Base-by-base conservation (phyloP, 2,797 vertebrate genomes). In the Paramormyrops hopkinsi region DNA sequence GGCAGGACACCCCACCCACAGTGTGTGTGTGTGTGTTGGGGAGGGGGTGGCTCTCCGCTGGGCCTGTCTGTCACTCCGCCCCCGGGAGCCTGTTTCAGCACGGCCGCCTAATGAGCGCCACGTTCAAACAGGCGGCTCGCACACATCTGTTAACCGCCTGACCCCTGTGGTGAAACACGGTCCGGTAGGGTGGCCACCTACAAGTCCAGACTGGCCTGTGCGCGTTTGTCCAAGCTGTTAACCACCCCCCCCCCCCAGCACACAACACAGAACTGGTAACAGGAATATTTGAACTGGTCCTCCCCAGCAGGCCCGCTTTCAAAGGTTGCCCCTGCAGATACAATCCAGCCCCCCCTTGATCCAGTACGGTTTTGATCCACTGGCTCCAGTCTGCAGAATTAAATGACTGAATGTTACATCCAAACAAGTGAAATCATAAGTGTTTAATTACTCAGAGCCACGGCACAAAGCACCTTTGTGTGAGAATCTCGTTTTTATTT, bases 31-130 rank as follows among this genome's bases (percentile, higher is more conserved):
- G 59, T 90, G 88, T 92, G 91, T 92, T 89, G 54, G 89, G 92
- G 92, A 37, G 92, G 48, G 92, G 95, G 93, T 92, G 92, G 93
- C 92, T 93, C 90, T 90, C 93, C 91, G 93, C 93, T 90, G 88
- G 93, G 93, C 92, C 92, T 92, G 91, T 94, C 95, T 94, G 93
- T 96, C 96, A 95, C 94, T 96, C 95, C 93, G 92, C 91, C 91
- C 91, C 92, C 88, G 3, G 93, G 93, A 92, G 91, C 91, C 93
- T 92, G 90, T 92, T 89, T 62, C 94, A 94, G 95, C 95, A 91
- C 94, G 92, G 93, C 94, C 92, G 93, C 94, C 94, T 94, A 94
- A 94, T 90, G 93, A 95, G 93, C 91, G 88, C 92, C 90, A 91
- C 93, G 93, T 92, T 94, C 93, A 94, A 94, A 96, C 93, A 91